Percentiles rank a stretch among this genome's conserved stretches.
Evolutionary conservation across 2,888 invertebrate species (phyloP).

Genomic region (Phortica magna): DNA sequence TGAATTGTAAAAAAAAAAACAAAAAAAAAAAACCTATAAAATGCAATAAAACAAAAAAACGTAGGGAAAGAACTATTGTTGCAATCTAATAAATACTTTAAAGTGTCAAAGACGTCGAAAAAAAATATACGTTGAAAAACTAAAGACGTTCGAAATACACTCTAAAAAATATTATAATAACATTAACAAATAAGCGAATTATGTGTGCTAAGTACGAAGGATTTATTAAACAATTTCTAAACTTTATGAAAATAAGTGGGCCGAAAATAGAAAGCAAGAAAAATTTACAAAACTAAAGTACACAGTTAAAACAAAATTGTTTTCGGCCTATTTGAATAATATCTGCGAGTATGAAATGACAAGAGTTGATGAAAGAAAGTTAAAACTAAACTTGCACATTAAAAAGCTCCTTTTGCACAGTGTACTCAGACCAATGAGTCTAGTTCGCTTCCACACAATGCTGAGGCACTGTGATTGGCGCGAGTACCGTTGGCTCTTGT

Average conservation of each 20-base stretch:
- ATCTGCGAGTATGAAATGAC: too few relatives aligned
- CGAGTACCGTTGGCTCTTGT: too few relatives aligned
- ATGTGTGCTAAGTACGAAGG: conserved; percentile 22
- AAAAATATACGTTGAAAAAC: conserved; percentile 33
- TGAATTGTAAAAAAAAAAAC: conserved; percentile 9
- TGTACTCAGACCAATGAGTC: too few relatives aligned
- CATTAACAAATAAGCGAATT: conserved; percentile 10
- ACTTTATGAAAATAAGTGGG: too few relatives aligned
- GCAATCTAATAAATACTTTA: conserved; percentile 54
- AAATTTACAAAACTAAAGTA: too few relatives aligned
- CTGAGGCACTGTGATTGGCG: conserved; percentile 59
- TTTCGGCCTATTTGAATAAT: not conserved
- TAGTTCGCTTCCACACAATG: conserved; percentile 31
- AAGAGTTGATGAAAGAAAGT: too few relatives aligned
- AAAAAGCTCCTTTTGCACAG: too few relatives aligned
- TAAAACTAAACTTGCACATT: too few relatives aligned
- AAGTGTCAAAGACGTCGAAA: conserved; percentile 49
- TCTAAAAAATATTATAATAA: conserved; percentile 50
- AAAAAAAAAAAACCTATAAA: conserved; percentile 10
- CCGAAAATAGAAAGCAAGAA: too few relatives aligned
- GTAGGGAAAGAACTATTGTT: conserved; percentile 49
- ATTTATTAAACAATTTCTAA: not conserved
- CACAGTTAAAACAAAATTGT: too few relatives aligned
- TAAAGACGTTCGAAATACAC: conserved; percentile 49
- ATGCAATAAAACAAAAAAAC: conserved; percentile 37